A percentile compares a stretch with the other conserved stretches of the same genome.
phyloP scores from a whole-genome alignment of 2,113 vertebrate genomes.

The Formicarius rufipectus region DNA sequence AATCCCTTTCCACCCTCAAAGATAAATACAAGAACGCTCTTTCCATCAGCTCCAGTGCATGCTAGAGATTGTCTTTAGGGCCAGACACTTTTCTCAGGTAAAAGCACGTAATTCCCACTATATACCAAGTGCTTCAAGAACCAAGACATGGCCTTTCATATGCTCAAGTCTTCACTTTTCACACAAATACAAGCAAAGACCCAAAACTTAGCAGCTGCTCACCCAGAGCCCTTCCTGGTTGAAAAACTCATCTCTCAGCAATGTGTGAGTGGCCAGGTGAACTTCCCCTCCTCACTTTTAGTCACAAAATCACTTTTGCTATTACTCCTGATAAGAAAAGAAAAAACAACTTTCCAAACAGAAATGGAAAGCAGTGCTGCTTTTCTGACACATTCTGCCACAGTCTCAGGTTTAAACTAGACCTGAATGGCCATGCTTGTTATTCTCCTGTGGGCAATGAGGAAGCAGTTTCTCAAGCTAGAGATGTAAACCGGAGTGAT shows the following conservation, averaged over 20 bases:
- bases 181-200: not conserved
- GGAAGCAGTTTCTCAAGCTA: slow-evolving; percentile 43
- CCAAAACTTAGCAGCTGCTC: not conserved
- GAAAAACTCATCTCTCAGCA: not conserved
- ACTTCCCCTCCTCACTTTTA: not conserved
- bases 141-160: not conserved
- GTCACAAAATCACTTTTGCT: not conserved
- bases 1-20: not conserved
- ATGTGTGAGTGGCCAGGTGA: not conserved
- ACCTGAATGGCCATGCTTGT: not conserved
- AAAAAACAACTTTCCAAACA: not conserved
- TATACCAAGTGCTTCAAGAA: not conserved
- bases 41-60: not conserved
- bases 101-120: rapidly evolving
- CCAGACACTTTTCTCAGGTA: not conserved
- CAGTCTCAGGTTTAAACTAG: slow-evolving; percentile 14
- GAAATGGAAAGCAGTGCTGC: not conserved
- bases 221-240: not conserved
- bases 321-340: not conserved
- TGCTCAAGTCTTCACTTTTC: not conserved
- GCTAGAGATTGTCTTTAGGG: not conserved
- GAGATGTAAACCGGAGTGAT: slow-evolving; percentile 38
- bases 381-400: not conserved
- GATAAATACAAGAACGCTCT: not conserved
- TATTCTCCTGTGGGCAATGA: slow-evolving; percentile 45